These are phyloP conservation scores for Agraylea sexmaculata DNA, from an alignment of 1,140 invertebrate species.

Conservation along the genomic window DNA sequence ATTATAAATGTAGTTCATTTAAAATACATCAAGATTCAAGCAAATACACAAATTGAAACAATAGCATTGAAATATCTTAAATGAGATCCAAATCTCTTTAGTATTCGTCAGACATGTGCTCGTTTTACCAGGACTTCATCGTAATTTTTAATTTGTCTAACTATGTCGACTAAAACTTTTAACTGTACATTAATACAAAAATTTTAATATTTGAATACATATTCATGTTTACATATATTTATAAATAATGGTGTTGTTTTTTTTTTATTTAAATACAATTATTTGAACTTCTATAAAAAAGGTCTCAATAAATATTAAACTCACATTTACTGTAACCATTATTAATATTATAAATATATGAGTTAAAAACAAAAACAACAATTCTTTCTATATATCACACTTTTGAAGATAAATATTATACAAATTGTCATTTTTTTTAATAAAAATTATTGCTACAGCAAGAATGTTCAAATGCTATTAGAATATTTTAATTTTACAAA, in stretches of 20 bases:
- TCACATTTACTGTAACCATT: constrained; percentile 41
- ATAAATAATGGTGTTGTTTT: constrained; percentile 13
- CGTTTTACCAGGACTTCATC: background rate
- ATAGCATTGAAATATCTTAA: constrained; percentile 14
- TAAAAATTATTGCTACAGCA: constrained; percentile 41
- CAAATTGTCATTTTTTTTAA: constrained; percentile 34
- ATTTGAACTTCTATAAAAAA: constrained; percentile 20
- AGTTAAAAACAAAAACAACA: constrained; percentile 33
- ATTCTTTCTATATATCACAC: constrained; percentile 44
- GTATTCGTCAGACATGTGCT: background rate
- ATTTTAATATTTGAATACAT: too few species aligned
- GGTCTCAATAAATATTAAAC: constrained; percentile 28
- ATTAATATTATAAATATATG: constrained; percentile 20
- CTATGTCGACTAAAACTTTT: constrained; percentile 21
- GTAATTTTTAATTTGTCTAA: constrained; percentile 20
- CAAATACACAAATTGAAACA: constrained; percentile 18
- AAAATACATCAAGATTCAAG: constrained; percentile 20
- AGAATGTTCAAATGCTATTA: too few species aligned
- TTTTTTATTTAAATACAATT: constrained; percentile 17
- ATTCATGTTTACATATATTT: too few species aligned
- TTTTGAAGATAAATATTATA: constrained; percentile 44
- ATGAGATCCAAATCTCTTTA: background rate
- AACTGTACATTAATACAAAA: constrained; percentile 21
- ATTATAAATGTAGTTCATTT: constrained; percentile 19
- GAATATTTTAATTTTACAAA: too few species aligned